A percentile compares a stretch with the other conserved stretches of the same genome.
Conservation (phyloP, 2,888 invertebrate genomes). For the Ophion ventricosus region DNA sequence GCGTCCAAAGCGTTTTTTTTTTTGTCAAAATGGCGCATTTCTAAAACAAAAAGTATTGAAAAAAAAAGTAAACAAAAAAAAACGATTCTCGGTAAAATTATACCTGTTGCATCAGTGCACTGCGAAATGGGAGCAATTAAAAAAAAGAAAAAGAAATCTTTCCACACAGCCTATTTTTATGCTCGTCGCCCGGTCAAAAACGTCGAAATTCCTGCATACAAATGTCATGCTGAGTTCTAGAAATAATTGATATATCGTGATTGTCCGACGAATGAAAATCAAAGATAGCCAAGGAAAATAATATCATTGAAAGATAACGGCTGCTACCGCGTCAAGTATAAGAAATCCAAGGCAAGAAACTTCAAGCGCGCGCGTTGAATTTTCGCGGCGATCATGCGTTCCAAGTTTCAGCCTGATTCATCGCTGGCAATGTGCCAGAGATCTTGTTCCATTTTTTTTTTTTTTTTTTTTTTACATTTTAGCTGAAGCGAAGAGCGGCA, state of each 20-base stretch:
- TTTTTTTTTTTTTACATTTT: not conserved
- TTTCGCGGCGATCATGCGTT: not conserved
- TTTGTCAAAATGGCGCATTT: too few species aligned
- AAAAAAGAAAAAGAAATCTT: too few species aligned
- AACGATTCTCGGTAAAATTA: too few species aligned
- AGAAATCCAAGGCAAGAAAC: not conserved
- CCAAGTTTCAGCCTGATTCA: constrained; percentile 17
- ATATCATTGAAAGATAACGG: not conserved
- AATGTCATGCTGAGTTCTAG: not conserved
- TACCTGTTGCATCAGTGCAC: too few species aligned
- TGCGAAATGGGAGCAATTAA: too few species aligned
- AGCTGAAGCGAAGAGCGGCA: not conserved
- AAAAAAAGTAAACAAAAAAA: too few species aligned
- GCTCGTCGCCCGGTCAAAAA: too few species aligned
- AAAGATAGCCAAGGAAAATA: not conserved
- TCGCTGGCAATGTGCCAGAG: not conserved
- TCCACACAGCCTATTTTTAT: too few species aligned
- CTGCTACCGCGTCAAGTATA: not conserved
- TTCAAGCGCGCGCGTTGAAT: not conserved
- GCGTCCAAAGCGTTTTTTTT: too few species aligned
- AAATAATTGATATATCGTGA: not conserved
- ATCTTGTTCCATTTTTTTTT: too few species aligned
- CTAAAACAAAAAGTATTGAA: too few species aligned
- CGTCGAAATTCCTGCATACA: too few species aligned
- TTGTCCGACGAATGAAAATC: not conserved